Conservation (phyloP, 1,140 invertebrate genomes). For the Parasteatoda tepidariorum region DNA sequence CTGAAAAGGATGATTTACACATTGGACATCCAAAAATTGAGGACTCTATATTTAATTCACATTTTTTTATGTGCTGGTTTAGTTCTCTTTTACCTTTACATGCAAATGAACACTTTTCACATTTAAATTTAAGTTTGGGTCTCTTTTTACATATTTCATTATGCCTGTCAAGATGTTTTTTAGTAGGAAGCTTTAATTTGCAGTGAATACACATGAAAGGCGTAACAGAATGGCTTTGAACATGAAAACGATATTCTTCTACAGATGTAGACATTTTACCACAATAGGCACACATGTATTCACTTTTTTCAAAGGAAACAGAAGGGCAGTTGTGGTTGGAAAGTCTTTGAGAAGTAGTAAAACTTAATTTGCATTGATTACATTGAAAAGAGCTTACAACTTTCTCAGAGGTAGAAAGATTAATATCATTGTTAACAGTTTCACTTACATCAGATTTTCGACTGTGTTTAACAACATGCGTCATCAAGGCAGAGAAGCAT, state of each 20-base stretch:
- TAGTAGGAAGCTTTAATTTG: conserved; percentile 25
- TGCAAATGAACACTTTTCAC: conserved; percentile 12
- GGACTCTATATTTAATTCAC: background rate
- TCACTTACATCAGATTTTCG: conserved; percentile 3
- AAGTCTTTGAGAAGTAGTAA: conserved; percentile 15
- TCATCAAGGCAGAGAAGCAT: conserved; percentile 44
- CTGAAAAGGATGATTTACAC: background rate
- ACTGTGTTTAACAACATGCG: conserved; percentile 44
- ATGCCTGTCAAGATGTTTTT: conserved; percentile 26
- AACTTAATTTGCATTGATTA: conserved; percentile 19
- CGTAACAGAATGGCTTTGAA: conserved; percentile 34
- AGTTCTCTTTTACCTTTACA: conserved; percentile 22
- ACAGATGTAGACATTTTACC: conserved; percentile 24
- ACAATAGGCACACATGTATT: conserved; percentile 55
- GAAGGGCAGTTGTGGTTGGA: background rate
- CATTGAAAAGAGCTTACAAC: background rate
- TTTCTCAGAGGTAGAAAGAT: background rate
- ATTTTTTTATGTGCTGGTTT: conserved; percentile 13
- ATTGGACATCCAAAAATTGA: conserved; percentile 2
- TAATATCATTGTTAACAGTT: background rate
- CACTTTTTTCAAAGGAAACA: conserved; percentile 8
- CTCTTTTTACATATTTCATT: conserved; percentile 29
- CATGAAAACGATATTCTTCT: conserved; percentile 42
- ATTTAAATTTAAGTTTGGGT: conserved; percentile 8
- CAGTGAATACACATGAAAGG: conserved; percentile 37